Evolutionary conservation across 2,113 vertebrate species (phyloP).

Genomic region (Pygoscelis antarcticus): DNA sequence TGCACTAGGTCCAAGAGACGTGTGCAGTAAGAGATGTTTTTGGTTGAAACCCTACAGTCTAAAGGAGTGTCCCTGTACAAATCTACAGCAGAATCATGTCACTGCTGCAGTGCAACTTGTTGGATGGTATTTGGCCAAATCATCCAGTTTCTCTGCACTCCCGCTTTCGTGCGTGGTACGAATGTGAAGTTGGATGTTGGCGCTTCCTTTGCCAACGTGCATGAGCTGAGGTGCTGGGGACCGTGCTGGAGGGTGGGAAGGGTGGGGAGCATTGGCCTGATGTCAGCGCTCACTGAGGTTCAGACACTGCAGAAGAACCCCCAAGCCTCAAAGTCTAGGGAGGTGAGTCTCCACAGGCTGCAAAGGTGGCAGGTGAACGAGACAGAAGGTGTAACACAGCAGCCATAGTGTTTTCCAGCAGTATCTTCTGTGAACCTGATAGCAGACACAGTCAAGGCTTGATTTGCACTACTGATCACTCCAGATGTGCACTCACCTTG

Average conservation of each 20-base stretch:
- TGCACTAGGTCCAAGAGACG: neutral
- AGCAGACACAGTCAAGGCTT: neutral
- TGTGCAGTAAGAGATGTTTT: neutral
- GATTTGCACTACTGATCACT: neutral
- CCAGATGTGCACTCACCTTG: neutral
- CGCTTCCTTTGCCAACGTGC: neutral
- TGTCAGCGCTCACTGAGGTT: neutral
- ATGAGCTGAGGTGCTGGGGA: rapidly evolving
- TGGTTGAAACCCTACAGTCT: neutral
- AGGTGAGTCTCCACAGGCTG: neutral
- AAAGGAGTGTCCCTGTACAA: neutral
- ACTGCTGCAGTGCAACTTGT: neutral
- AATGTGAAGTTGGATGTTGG: neutral
- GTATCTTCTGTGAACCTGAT: neutral
- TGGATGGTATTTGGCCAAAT: neutral
- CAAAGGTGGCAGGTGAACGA: neutral
- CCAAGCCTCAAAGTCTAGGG: neutral
- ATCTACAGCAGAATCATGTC: neutral
- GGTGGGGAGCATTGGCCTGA: neutral
- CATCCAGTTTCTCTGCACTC: neutral
- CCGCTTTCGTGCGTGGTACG: rapidly evolving
- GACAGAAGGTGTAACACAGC: neutral
- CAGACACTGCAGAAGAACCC: neutral
- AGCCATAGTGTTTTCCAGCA: neutral
- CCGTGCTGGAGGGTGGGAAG: rapidly evolving